These are phyloP conservation scores for Crypturellus undulatus DNA, from an alignment of 2,113 vertebrate genomes.

Conservation along the genomic window DNA sequence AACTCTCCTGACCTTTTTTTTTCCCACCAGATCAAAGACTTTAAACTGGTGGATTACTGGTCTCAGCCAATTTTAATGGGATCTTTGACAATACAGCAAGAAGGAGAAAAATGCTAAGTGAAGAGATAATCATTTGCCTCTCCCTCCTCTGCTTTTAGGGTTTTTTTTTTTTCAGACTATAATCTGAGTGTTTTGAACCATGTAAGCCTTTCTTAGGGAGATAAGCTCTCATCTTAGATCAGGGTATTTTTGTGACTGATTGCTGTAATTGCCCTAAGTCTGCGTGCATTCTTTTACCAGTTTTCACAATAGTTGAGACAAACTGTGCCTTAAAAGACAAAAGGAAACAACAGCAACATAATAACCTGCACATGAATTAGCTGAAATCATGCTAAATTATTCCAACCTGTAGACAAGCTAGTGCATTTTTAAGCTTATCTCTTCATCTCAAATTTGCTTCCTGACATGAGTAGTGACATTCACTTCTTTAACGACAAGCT, in stretches of 20 bases:
- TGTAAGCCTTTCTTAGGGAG: background rate
- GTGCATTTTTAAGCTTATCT: background rate
- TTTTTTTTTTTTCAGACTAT: background rate
- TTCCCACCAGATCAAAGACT: background rate
- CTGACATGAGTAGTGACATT: background rate
- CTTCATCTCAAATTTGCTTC: background rate
- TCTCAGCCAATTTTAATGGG: background rate
- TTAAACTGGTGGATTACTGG: background rate
- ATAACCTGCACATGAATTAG: background rate
- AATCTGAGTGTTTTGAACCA: background rate
- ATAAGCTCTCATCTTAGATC: background rate
- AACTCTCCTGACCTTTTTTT: background rate
- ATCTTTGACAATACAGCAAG: background rate
- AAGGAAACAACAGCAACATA: background rate
- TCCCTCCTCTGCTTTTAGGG: background rate
- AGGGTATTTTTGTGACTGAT: background rate
- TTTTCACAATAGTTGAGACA: background rate
- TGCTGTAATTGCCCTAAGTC: background rate
- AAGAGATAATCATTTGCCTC: background rate
- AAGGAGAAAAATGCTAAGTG: background rate
- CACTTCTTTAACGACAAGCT: background rate
- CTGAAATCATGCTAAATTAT: background rate
- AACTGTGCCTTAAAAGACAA: background rate
- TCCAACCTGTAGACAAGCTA: background rate
- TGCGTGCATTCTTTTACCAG: background rate